Conservation (phyloP, 2,797 vertebrate species). For the Borostomias antarcticus region DNA sequence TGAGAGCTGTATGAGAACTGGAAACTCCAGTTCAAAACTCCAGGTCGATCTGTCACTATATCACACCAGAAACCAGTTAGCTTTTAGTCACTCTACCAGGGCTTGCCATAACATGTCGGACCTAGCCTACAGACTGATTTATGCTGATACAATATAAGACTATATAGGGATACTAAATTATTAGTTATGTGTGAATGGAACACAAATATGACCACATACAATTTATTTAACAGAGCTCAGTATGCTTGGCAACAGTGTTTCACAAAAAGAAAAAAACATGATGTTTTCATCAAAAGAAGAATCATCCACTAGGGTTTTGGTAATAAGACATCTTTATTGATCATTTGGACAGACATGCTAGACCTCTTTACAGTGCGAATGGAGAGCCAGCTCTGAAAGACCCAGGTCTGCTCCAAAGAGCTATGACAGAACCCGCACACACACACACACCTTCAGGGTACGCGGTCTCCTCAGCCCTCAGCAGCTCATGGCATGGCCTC, state of each 20-base stretch:
- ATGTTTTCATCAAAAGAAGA: slow-evolving; percentile 12
- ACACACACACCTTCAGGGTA: slow-evolving; percentile 17
- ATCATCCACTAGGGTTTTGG: slow-evolving; percentile 47
- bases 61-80: not conserved
- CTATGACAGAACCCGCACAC: slow-evolving; percentile 55
- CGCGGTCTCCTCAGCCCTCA: slow-evolving; percentile 36
- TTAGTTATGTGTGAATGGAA: not conserved
- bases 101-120: not conserved
- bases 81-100: not conserved
- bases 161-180: too few species aligned
- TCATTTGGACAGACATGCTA: slow-evolving; percentile 80
- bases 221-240: not conserved
- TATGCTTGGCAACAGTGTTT: too few species aligned
- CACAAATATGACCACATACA: not conserved
- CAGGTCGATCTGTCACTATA: not conserved
- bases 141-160: too few species aligned
- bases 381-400: slow-evolving; percentile 62
- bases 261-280: not conserved
- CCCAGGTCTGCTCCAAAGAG: slow-evolving; percentile 46
- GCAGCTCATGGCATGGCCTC: slow-evolving; percentile 36
- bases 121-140: too few species aligned
- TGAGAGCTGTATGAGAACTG: not conserved
- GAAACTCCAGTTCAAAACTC: not conserved
- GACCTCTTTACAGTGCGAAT: slow-evolving; percentile 79
- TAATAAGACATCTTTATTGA: slow-evolving; percentile 83